Percentiles rank a stretch among this genome's conserved stretches.
These are phyloP conservation scores for Microtus ochrogaster DNA, from an alignment of 2,113 vertebrate genomes.

Conservation along the genomic window DNA sequence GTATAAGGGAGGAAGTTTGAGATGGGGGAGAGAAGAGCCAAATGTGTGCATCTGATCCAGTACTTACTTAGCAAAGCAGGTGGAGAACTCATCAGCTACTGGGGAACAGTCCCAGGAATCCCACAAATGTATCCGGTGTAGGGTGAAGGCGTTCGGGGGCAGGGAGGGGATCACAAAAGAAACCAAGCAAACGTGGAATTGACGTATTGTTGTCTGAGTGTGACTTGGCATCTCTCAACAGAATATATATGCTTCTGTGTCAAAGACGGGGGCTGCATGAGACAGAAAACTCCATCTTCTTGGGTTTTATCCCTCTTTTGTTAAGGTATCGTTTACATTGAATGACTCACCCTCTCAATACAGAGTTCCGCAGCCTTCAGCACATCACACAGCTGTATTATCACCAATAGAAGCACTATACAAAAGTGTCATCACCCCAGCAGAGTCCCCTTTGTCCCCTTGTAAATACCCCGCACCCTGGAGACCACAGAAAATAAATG, in stretches of 20 bases:
- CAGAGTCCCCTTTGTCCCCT: not conserved
- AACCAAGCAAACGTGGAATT: not conserved
- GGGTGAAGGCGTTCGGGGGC: not conserved
- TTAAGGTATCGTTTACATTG: not conserved
- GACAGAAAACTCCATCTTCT: not conserved
- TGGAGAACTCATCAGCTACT: slow-evolving; percentile 34
- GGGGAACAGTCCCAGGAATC: not conserved
- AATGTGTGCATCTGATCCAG: slow-evolving; percentile 24
- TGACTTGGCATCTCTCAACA: not conserved
- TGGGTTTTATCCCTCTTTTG: not conserved
- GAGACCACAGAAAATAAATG: not conserved
- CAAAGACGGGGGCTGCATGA: not conserved
- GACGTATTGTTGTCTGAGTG: not conserved
- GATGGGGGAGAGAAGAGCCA: slow-evolving; percentile 9
- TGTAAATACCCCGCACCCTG: not conserved
- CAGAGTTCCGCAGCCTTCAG: not conserved
- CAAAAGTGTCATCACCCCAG: not conserved
- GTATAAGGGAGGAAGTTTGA: slow-evolving; percentile 3
- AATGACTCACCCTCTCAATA: not conserved
- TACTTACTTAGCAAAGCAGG: slow-evolving; percentile 30
- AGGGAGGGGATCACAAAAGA: not conserved
- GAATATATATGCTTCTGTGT: not conserved
- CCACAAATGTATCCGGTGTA: not conserved
- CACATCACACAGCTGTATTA: not conserved
- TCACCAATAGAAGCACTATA: not conserved